These are phyloP conservation scores for Xenopus petersii DNA, from an alignment of 2,797 vertebrate species.

Conservation along the genomic window DNA sequence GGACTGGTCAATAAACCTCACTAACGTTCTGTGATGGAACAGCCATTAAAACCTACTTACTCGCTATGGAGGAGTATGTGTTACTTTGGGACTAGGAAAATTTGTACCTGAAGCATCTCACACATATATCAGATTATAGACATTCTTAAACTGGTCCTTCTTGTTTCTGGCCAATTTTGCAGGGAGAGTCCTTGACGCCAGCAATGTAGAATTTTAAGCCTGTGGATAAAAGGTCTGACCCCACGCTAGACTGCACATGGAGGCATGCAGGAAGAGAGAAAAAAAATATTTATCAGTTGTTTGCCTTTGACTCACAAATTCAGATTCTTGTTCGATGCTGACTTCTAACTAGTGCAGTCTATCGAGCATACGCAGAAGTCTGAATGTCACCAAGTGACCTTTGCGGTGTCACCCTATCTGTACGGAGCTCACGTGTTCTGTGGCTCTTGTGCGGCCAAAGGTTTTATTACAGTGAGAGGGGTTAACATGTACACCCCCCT, in stretches of 20 bases:
- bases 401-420: slow-evolving; percentile 28
- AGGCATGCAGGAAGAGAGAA: slow-evolving; percentile 7
- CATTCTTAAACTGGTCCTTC: neutral
- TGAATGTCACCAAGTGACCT: slow-evolving; percentile 44
- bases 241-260: neutral
- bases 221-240: neutral
- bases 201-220: slow-evolving; percentile 16
- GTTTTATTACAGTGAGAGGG: neutral
- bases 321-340: neutral
- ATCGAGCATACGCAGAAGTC: neutral
- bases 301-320: neutral
- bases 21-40: neutral
- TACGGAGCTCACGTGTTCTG: neutral
- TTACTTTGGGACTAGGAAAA: too few relatives aligned
- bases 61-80: too few relatives aligned
- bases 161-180: slow-evolving; percentile 3
- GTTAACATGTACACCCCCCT: too few relatives aligned
- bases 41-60: neutral
- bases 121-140: too few relatives aligned
- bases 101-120: too few relatives aligned
- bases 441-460: neutral
- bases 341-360: neutral
- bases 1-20: slow-evolving; percentile 1
- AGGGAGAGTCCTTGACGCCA: neutral
- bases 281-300: slow-evolving; percentile 16